A percentile compares a stretch with the other conserved stretches of the same genome.
phyloP scores from a whole-genome alignment of 2,888 invertebrate genomes.

The Drosophila koepferae region DNA sequence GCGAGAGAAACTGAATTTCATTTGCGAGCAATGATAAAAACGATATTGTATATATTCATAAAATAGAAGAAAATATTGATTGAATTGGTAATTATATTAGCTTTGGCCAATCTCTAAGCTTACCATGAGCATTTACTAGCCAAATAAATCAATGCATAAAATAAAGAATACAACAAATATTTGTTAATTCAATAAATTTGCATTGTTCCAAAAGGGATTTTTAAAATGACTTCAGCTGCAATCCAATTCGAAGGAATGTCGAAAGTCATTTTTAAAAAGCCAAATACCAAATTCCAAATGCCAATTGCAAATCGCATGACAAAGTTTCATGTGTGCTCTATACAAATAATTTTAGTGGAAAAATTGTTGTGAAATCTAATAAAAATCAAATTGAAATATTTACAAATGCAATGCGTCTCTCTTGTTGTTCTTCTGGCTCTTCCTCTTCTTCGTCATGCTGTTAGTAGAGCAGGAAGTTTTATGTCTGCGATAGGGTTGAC shows the following conservation, averaged over 20 bases:
- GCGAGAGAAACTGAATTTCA: no score
- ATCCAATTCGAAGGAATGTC: neutral
- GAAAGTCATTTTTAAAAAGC: no score
- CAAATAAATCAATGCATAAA: neutral
- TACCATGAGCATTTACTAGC: neutral
- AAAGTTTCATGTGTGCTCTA: neutral
- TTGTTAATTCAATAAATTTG: neutral
- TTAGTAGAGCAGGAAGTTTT: neutral
- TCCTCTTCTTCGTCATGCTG: neutral
- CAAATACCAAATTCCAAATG: neutral
- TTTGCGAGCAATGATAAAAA: no score
- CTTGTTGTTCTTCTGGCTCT: neutral
- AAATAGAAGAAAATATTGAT: no score
- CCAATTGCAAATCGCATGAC: neutral
- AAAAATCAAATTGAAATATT: slow-evolving; percentile 6
- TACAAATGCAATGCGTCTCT: neutral
- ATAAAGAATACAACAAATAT: neutral
- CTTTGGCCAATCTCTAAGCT: neutral
- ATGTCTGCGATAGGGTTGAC: neutral
- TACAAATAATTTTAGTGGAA: neutral
- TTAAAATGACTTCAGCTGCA: neutral
- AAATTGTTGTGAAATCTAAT: slow-evolving; percentile 1
- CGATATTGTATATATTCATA: no score
- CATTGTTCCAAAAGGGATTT: neutral
- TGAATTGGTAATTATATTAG: neutral